Conservation (phyloP, 2,797 vertebrate genomes). For the Acipenser transmontanus region DNA sequence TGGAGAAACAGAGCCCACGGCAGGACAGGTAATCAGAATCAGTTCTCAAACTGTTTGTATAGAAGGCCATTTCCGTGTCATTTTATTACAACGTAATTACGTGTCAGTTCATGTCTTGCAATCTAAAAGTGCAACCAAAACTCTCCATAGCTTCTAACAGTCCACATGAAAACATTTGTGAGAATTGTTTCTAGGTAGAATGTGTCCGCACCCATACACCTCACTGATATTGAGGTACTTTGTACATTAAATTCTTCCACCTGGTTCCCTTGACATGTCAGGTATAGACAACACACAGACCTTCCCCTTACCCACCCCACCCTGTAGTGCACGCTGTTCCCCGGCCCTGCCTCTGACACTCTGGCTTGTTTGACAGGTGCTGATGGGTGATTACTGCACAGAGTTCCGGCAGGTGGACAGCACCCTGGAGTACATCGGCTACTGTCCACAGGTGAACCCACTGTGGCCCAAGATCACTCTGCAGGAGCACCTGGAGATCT, state of each 20-base stretch:
- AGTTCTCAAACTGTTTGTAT: constrained; percentile 1
- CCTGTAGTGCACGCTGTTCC: constrained; percentile 9
- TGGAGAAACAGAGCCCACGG: constrained; percentile 64
- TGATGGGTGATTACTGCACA: constrained; percentile 58
- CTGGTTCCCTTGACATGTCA: too few species aligned
- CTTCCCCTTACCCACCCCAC: neutral
- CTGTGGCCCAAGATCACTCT: constrained; percentile 79
- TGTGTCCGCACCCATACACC: too few species aligned
- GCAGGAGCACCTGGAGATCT: constrained; percentile 77
- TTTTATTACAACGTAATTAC: too few species aligned
- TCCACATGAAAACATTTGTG: too few species aligned
- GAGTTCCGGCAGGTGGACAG: constrained; percentile 38
- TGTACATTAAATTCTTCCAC: too few species aligned
- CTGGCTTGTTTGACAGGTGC: constrained; percentile 55
- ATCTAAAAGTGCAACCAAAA: too few species aligned
- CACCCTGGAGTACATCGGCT: constrained; percentile 63
- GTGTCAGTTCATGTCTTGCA: too few species aligned
- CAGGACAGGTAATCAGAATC: constrained; percentile 70
- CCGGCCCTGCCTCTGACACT: too few species aligned
- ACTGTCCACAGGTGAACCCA: constrained; percentile 78
- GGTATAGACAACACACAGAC: neutral
- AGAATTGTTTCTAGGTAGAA: too few species aligned
- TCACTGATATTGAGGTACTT: too few species aligned
- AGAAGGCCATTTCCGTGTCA: too few species aligned
- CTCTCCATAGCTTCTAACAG: too few species aligned